Conservation (phyloP, 2,888 invertebrate genomes). For the Podotricha telesiphe region DNA sequence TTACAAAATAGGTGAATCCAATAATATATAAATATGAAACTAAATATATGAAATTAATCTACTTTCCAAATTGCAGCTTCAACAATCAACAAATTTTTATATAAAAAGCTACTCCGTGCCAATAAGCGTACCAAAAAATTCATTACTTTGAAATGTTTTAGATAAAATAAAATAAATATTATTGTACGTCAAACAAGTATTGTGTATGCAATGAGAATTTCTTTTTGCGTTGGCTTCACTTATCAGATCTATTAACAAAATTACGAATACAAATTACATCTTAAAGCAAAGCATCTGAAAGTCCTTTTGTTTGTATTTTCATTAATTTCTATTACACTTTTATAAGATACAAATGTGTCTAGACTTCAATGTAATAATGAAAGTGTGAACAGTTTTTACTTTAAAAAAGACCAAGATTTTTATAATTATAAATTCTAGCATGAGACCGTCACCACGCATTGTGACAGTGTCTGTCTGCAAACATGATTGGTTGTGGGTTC, state of each 20-base stretch:
- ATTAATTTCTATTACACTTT: constrained; percentile 16
- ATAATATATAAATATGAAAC: too few species aligned
- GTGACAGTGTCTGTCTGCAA: too few species aligned
- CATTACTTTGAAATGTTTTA: neutral
- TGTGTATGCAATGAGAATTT: neutral
- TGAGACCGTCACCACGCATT: too few species aligned
- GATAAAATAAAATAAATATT: neutral
- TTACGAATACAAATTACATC: constrained; percentile 20
- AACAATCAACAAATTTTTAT: neutral
- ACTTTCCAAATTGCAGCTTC: neutral
- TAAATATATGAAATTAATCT: too few species aligned
- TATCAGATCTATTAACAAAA: constrained; percentile 15
- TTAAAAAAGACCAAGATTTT: too few species aligned
- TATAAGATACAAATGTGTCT: constrained; percentile 6
- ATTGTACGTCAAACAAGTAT: neutral
- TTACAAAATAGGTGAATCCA: too few species aligned
- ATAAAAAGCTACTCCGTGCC: neutral
- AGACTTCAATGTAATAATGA: constrained; percentile 7
- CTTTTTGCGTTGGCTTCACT: neutral
- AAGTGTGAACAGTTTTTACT: neutral
- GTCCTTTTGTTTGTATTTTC: constrained; percentile 16
- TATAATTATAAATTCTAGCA: too few species aligned
- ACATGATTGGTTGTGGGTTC: too few species aligned
- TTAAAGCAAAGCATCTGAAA: too few species aligned
- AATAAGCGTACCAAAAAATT: neutral